Conservation (phyloP, 2,113 vertebrate species). For the Abramis brama region DNA sequence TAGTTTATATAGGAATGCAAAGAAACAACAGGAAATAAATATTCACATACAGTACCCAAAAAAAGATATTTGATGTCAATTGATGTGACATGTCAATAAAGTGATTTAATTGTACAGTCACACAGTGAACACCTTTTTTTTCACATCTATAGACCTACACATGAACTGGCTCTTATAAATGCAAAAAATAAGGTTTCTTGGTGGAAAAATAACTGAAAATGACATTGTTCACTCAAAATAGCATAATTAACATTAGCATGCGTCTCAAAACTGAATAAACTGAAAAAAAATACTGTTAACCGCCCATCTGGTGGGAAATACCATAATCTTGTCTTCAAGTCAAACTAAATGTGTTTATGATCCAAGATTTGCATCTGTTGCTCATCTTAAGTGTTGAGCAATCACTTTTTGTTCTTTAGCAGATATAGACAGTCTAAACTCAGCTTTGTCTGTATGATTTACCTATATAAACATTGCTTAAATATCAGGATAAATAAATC, state of each 20-base stretch:
- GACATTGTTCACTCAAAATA: neutral
- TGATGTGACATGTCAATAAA: neutral
- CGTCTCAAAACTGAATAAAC: neutral
- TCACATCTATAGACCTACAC: neutral
- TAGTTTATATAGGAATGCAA: neutral
- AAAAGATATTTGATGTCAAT: neutral
- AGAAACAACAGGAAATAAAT: constrained; percentile 9
- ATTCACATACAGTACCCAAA: neutral
- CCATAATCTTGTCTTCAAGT: neutral
- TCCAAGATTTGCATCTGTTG: constrained; percentile 25
- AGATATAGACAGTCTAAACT: neutral
- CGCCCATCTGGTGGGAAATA: neutral
- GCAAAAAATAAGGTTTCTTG: neutral
- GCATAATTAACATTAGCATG: constrained; percentile 7
- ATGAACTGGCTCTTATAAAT: neutral
- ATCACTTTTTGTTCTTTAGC: neutral
- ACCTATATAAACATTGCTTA: constrained; percentile 6
- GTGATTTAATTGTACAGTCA: constrained; percentile 11
- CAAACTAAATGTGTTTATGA: neutral
- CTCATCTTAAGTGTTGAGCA: neutral
- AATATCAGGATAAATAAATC: neutral
- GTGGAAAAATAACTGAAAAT: neutral
- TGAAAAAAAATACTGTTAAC: constrained; percentile 1
- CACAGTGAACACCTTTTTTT: neutral
- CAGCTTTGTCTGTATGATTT: neutral